Percentiles rank a stretch among this genome's conserved stretches.
These are phyloP conservation scores for Pogonocherus hispidulus DNA, from an alignment of 2,888 invertebrate genomes.

Conservation along the genomic window DNA sequence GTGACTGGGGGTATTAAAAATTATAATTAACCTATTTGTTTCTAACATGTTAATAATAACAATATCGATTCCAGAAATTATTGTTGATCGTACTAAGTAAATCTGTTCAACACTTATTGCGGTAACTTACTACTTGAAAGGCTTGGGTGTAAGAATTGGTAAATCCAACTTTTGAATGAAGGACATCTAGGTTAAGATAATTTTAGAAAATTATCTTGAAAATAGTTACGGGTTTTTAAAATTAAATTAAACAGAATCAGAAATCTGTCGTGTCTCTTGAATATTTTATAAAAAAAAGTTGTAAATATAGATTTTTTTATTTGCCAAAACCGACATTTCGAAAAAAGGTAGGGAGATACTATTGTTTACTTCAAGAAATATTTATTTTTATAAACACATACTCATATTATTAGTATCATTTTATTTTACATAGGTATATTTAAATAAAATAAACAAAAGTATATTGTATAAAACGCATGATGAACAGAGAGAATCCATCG, in stretches of 20 bases:
- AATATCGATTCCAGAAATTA: too few relatives aligned
- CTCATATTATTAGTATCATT: too few relatives aligned
- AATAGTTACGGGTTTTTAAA: not conserved
- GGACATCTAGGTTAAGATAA: too few relatives aligned
- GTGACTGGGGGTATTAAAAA: too few relatives aligned
- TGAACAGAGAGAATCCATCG: constrained; percentile 22
- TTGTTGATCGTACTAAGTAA: too few relatives aligned
- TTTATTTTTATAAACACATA: constrained; percentile 14
- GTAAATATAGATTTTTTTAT: constrained; percentile 14
- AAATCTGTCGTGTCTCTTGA: not conserved
- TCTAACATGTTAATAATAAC: too few relatives aligned
- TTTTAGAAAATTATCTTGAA: constrained; percentile 18
- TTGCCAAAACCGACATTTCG: constrained; percentile 10
- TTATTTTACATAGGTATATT: too few relatives aligned
- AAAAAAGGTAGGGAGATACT: constrained; percentile 9
- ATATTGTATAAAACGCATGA: constrained; percentile 29
- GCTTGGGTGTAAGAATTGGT: constrained; percentile 15
- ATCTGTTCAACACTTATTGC: too few relatives aligned
- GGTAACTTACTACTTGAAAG: not conserved
- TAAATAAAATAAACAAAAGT: too few relatives aligned
- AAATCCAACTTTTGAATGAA: constrained; percentile 1
- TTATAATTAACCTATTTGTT: too few relatives aligned
- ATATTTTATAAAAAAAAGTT: constrained; percentile 4
- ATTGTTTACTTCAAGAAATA: constrained; percentile 14
- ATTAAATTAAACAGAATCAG: constrained; percentile 4